phyloP scores from a whole-genome alignment of 2,113 vertebrate genomes.

The Castor canadensis region DNA sequence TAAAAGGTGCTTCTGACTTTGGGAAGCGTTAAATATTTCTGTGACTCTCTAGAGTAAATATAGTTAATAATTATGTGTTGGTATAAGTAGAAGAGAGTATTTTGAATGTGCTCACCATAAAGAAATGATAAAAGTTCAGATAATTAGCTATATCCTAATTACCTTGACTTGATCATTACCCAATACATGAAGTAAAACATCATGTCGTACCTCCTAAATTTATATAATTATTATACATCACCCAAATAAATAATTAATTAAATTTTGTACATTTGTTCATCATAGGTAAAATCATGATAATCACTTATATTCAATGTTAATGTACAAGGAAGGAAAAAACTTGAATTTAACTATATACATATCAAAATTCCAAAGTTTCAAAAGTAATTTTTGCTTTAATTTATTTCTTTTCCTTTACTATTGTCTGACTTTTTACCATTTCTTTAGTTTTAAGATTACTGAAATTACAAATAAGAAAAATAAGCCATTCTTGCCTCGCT shows the following conservation, averaged over 20 bases:
- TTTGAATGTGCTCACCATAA: background rate
- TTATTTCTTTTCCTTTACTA: background rate
- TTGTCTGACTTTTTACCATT: background rate
- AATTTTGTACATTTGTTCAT: background rate
- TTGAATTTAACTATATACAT: background rate
- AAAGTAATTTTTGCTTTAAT: no score
- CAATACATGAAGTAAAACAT: background rate
- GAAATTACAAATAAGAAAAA: background rate
- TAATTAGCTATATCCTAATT: background rate
- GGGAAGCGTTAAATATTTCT: background rate
- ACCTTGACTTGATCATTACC: background rate
- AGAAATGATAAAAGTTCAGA: background rate
- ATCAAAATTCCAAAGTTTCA: background rate
- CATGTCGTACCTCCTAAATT: background rate
- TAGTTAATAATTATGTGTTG: background rate
- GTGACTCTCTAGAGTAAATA: background rate
- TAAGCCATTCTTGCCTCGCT: background rate
- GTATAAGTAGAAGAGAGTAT: background rate
- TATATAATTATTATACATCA: background rate
- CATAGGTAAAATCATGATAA: background rate
- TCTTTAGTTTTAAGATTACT: background rate
- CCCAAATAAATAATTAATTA: background rate
- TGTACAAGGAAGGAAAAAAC: background rate
- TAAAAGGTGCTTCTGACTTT: background rate
- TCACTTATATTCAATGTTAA: background rate